Evolutionary conservation across 2,888 invertebrate species (phyloP).

Genomic region (Hypomecis atomaria): DNA sequence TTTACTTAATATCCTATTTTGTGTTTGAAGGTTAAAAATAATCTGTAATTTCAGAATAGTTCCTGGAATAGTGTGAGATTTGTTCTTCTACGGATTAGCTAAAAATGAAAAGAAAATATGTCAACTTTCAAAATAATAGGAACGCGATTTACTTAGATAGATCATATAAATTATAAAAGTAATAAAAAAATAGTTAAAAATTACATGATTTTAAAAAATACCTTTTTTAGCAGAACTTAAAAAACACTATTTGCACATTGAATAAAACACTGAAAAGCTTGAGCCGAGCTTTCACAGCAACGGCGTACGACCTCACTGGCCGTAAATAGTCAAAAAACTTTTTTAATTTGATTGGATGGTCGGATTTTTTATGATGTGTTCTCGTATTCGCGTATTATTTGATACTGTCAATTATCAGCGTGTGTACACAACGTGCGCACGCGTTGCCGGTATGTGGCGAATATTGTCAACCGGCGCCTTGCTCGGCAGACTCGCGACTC

Average conservation of each 20-base stretch:
- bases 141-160: too few species aligned
- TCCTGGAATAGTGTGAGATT: too few species aligned
- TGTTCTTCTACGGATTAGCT: too few species aligned
- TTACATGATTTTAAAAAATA: neutral
- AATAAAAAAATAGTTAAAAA: neutral
- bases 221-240: neutral
- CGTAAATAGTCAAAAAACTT: neutral
- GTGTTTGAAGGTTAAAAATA: neutral
- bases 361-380: neutral
- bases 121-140: too few species aligned
- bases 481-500: constrained; percentile 41
- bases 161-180: neutral
- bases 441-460: constrained; percentile 68
- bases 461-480: constrained; percentile 64
- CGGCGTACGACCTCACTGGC: neutral
- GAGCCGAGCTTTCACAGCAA: neutral
- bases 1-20: neutral
- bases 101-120: too few species aligned
- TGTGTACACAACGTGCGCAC: constrained; percentile 29
- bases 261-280: neutral
- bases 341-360: too few species aligned
- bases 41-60: too few species aligned
- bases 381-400: constrained; percentile 2
- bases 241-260: constrained; percentile 10
- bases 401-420: constrained; percentile 13